Evolutionary conservation across 2,797 vertebrate species (phyloP).

Genomic region (Enteromius thamalakanensis): DNA sequence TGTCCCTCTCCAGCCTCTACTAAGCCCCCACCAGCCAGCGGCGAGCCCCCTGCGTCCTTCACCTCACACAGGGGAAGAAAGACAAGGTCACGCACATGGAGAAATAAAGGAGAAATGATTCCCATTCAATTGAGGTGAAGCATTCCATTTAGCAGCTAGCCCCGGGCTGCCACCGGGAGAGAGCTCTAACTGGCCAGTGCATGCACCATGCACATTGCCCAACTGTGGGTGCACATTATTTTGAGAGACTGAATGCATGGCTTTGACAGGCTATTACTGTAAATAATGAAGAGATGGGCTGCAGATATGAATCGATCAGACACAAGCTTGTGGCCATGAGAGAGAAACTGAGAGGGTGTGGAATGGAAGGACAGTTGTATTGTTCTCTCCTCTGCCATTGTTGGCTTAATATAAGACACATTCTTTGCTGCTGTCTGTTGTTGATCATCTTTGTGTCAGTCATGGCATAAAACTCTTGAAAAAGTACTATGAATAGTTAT

Average conservation of each 20-base stretch:
- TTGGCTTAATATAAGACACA: neutral
- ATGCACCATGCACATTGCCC: slow-evolving; percentile 82
- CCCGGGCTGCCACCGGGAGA: slow-evolving; percentile 71
- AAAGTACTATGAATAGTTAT: neutral
- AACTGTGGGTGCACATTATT: slow-evolving; percentile 86
- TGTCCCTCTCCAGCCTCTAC: slow-evolving; percentile 58
- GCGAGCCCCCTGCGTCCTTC: slow-evolving; percentile 68
- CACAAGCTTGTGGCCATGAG: slow-evolving; percentile 29
- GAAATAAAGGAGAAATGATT: slow-evolving; percentile 74
- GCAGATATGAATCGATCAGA: slow-evolving; percentile 29
- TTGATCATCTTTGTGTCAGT: neutral
- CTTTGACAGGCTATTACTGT: slow-evolving; percentile 86
- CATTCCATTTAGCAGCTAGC: slow-evolving; percentile 89
- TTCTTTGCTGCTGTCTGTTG: neutral
- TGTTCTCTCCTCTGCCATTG: slow-evolving; percentile 11
- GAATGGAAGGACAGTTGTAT: slow-evolving; percentile 12
- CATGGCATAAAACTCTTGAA: neutral
- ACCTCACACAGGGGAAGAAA: slow-evolving; percentile 69
- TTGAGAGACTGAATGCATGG: slow-evolving; percentile 79
- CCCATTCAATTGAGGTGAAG: slow-evolving; percentile 85
- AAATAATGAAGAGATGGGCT: slow-evolving; percentile 76
- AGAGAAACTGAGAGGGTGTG: slow-evolving; percentile 38
- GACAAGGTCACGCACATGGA: slow-evolving; percentile 79
- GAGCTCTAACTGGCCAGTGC: slow-evolving; percentile 82
- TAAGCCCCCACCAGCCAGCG: slow-evolving; percentile 54